phyloP scores from a whole-genome alignment of 2,888 invertebrate genomes.

The Nudaria mundana region DNA sequence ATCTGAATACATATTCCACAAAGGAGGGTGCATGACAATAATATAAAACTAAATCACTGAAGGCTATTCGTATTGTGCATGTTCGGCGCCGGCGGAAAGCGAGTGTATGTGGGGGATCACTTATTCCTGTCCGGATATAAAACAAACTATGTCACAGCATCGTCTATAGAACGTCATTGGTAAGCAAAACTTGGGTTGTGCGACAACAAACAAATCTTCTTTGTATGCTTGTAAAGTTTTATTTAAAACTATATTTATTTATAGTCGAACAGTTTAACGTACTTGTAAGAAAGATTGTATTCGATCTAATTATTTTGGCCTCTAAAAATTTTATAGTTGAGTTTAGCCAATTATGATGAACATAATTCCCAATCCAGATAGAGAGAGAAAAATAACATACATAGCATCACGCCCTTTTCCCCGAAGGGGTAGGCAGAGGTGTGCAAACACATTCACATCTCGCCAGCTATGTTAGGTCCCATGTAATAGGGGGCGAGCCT shows the following conservation, averaged over 20 bases:
- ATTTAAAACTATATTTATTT: slow-evolving; percentile 6
- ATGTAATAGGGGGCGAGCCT: too few species aligned
- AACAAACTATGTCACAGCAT: slow-evolving; percentile 58
- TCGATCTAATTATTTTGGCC: too few species aligned
- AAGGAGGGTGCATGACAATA: slow-evolving; percentile 77
- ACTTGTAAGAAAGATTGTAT: neutral
- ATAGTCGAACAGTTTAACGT: too few species aligned
- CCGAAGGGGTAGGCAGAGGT: too few species aligned
- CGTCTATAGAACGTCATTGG: slow-evolving; percentile 32
- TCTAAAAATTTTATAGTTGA: too few species aligned
- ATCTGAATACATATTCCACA: slow-evolving; percentile 49
- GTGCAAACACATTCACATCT: too few species aligned
- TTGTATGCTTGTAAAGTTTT: too few species aligned
- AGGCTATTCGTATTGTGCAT: slow-evolving; percentile 68
- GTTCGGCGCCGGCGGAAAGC: slow-evolving; percentile 78
- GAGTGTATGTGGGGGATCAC: slow-evolving; percentile 72
- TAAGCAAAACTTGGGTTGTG: slow-evolving; percentile 30
- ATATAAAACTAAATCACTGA: slow-evolving; percentile 79
- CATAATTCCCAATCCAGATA: too few species aligned
- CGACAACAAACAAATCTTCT: slow-evolving; percentile 13
- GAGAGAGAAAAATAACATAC: too few species aligned
- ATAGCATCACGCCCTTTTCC: too few species aligned
- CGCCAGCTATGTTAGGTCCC: too few species aligned
- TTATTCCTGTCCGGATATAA: slow-evolving; percentile 66
- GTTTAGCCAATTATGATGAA: too few species aligned